Evolutionary conservation across 2,113 vertebrate genomes (phyloP).

Genomic region (Scomber japonicus): DNA sequence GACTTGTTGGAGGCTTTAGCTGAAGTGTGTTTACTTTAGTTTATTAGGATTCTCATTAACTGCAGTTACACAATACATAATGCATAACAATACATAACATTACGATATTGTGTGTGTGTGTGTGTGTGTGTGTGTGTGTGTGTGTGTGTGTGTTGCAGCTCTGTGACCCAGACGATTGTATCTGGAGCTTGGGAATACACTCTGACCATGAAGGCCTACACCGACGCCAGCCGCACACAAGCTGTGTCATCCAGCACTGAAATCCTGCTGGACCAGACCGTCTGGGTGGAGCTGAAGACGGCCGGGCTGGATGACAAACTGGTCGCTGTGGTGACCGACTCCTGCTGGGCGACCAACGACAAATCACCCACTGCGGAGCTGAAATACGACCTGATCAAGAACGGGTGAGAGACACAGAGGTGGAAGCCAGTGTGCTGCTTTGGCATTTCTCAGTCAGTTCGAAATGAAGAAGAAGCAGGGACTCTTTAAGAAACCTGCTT

Average conservation of each 20-base stretch:
- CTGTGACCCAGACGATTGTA: slow-evolving; percentile 1
- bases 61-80: no score
- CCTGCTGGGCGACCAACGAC: slow-evolving; percentile 50
- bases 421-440: background rate
- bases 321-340: background rate
- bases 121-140: background rate
- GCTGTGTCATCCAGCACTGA: background rate
- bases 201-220: slow-evolving; percentile 45
- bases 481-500: no score
- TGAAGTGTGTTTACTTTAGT: no score
- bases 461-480: no score
- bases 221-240: background rate
- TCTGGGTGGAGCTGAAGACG: slow-evolving; percentile 55
- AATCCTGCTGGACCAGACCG: slow-evolving; percentile 31
- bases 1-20: no score
- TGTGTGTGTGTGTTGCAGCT: slow-evolving; percentile 22
- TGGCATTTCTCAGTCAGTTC: no score
- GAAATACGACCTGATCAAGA: slow-evolving; percentile 31
- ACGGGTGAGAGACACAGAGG: slow-evolving; percentile 32
- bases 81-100: no score
- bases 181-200: slow-evolving; percentile 37
- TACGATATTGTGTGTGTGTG: no score
- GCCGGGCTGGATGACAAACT: slow-evolving; percentile 20
- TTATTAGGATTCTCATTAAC: no score
- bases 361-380: background rate